phyloP scores from a whole-genome alignment of 2,888 invertebrate species.

The Myathropa florea region DNA sequence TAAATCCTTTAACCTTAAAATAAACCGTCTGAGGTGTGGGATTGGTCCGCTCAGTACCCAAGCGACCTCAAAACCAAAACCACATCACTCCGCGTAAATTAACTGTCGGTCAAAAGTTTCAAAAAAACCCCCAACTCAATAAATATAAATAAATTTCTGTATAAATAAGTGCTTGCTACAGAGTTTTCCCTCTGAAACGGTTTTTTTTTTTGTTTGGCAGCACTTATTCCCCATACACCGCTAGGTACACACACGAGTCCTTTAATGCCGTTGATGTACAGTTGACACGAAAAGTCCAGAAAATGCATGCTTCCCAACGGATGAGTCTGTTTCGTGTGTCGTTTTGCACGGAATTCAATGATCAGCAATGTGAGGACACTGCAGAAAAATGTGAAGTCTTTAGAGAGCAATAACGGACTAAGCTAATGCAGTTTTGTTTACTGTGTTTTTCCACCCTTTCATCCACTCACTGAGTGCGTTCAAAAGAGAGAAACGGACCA shows the following conservation, averaged over 20 bases:
- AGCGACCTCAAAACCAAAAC: slow-evolving; percentile 4
- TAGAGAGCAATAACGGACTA: background rate
- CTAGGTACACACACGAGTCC: no score
- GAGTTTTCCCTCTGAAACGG: no score
- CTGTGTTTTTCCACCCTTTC: no score
- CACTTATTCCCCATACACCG: no score
- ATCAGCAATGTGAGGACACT: background rate
- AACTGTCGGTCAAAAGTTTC: slow-evolving; percentile 12
- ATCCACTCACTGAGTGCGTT: background rate
- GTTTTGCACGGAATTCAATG: background rate
- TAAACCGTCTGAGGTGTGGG: slow-evolving; percentile 6
- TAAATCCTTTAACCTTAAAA: background rate
- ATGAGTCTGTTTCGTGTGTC: background rate
- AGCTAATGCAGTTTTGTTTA: background rate
- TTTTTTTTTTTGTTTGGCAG: no score
- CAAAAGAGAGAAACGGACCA: background rate
- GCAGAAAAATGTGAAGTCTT: background rate
- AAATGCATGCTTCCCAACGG: no score
- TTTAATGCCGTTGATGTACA: background rate
- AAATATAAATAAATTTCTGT: slow-evolving; percentile 23
- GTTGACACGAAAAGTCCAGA: background rate
- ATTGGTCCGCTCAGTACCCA: background rate
- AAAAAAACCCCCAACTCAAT: slow-evolving; percentile 9
- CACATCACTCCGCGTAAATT: slow-evolving; percentile 33
- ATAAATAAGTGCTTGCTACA: background rate